Evolutionary conservation across 2,888 invertebrate species (phyloP), one percentile per base, ranked within the genome.

Genomic region (Drosophila pseudotakahashii): DNA sequence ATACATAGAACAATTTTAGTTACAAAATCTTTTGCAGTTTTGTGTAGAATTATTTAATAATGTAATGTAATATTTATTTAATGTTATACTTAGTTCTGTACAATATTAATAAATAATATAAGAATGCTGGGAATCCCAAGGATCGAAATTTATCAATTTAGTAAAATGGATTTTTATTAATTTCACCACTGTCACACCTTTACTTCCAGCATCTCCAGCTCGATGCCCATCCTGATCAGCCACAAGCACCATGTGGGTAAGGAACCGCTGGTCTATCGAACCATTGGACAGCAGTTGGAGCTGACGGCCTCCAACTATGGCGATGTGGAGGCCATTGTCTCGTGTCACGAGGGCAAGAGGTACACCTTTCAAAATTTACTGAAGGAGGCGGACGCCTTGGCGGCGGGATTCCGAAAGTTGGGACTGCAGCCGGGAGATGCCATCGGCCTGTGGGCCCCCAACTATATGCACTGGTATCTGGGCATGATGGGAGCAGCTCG

Each of bases 361-460:
- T 82, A 94, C 13, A 94, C 94, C 0, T 95, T 93, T 77, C 75
- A 83, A 0, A 91, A 94, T 37, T 83, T 94, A 0, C 76, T 93
- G n/a, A 83, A 92, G 34, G 92, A 94, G 83, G 92, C 91, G 0
- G 95, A 96, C 88, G 93, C 93, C 58, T 87, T 97, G 4, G 97
- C 96, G 0, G 95, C 95, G 1, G 96, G 96, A 1, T 92, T 97
- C 0, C 79, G 93, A n/a, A 93, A 94, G 41, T 81, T 96, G 26
- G 97, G 97, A 0, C 84, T 97, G 16, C 89, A 94, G 59, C 93
- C 92, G 32, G 96, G 96, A 0, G 97, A 98, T 87, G 92, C 95
- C 9, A 88, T 98, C 3, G 97, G 95, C 0, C 93, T 98, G 23
- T 97, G 96, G 96, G 94, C 95, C 0, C 96, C 97, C 0, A 98